A percentile compares a stretch with the other conserved stretches of the same genome.
Evolutionary conservation across 2,113 vertebrate genomes (phyloP).

Genomic region (Pycnonotus jocosus): DNA sequence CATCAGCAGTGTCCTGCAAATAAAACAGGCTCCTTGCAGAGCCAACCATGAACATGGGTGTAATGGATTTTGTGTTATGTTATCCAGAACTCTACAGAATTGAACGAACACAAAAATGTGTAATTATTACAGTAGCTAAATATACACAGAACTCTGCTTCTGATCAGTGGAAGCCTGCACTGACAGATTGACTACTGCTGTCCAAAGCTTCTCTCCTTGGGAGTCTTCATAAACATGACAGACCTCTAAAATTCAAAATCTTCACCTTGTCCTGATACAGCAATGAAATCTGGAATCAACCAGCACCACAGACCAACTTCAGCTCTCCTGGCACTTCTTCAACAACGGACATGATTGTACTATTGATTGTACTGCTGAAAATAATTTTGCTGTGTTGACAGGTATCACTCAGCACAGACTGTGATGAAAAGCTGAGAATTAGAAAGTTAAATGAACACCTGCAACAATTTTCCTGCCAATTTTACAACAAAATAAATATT

Average conservation of each 20-base stretch:
- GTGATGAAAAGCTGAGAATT: constrained; percentile 59
- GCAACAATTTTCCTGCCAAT: constrained; percentile 52
- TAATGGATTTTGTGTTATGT: not conserved
- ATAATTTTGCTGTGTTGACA: constrained; percentile 66
- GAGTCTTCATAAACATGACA: not conserved
- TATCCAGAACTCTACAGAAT: not conserved
- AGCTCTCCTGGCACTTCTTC: constrained; percentile 50
- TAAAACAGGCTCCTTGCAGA: not conserved
- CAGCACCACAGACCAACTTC: not conserved
- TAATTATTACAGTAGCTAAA: not conserved
- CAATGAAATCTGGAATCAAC: constrained; percentile 17
- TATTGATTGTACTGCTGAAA: constrained; percentile 56
- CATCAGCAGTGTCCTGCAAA: not conserved
- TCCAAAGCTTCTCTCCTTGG: not conserved
- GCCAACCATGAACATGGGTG: not conserved
- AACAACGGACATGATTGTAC: constrained; percentile 57
- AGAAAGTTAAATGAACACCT: constrained; percentile 66
- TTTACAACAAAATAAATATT: constrained; percentile 59
- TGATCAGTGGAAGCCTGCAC: not conserved
- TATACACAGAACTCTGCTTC: not conserved
- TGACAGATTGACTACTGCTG: not conserved
- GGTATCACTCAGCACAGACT: constrained; percentile 59
- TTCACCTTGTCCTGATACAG: not conserved
- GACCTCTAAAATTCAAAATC: not conserved
- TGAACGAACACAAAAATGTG: not conserved